These are phyloP conservation scores for Nemotelus nigrinus DNA, from an alignment of 2,888 invertebrate species.

Conservation along the genomic window DNA sequence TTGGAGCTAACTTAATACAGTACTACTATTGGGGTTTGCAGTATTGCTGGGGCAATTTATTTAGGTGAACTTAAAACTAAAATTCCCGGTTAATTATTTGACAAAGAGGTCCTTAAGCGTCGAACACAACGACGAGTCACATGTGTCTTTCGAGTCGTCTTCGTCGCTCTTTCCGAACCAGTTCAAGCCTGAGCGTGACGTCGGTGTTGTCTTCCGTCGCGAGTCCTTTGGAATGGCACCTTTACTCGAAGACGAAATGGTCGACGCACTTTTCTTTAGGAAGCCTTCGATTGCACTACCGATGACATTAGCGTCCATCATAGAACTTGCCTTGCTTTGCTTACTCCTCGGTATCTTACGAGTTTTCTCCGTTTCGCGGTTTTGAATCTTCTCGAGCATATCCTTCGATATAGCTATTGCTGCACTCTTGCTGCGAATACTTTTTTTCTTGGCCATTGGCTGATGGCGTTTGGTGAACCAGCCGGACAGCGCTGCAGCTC, in stretches of 20 bases:
- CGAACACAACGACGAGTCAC: slow-evolving; percentile 84
- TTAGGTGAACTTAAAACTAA: slow-evolving; percentile 56
- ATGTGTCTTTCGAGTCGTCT: slow-evolving; percentile 74
- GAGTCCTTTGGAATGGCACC: slow-evolving; percentile 64
- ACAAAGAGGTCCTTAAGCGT: slow-evolving; percentile 88
- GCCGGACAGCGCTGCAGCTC: slow-evolving; percentile 70
- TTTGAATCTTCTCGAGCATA: slow-evolving; percentile 68
- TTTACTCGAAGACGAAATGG: slow-evolving; percentile 61
- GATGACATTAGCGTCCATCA: slow-evolving; percentile 81
- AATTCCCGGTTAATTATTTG: slow-evolving; percentile 69
- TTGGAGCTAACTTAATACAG: slow-evolving; percentile 21
- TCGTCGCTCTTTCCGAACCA: slow-evolving; percentile 77
- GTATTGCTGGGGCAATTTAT: slow-evolving; percentile 20
- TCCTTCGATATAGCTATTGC: slow-evolving; percentile 69
- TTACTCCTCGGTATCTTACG: slow-evolving; percentile 58
- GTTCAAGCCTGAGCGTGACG: slow-evolving; percentile 60
- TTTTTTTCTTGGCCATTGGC: slow-evolving; percentile 75
- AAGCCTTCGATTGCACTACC: slow-evolving; percentile 88
- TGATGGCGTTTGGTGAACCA: slow-evolving; percentile 85
- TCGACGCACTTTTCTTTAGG: slow-evolving; percentile 68
- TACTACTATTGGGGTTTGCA: background rate
- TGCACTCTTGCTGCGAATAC: slow-evolving; percentile 67
- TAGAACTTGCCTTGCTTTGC: slow-evolving; percentile 73
- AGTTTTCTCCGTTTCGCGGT: slow-evolving; percentile 63
- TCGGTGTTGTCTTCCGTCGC: slow-evolving; percentile 53